A percentile compares a stretch with the other conserved stretches of the same genome.
Evolutionary conservation across 1,140 invertebrate genomes (phyloP).

Genomic region (Drosophila parabipectinata): DNA sequence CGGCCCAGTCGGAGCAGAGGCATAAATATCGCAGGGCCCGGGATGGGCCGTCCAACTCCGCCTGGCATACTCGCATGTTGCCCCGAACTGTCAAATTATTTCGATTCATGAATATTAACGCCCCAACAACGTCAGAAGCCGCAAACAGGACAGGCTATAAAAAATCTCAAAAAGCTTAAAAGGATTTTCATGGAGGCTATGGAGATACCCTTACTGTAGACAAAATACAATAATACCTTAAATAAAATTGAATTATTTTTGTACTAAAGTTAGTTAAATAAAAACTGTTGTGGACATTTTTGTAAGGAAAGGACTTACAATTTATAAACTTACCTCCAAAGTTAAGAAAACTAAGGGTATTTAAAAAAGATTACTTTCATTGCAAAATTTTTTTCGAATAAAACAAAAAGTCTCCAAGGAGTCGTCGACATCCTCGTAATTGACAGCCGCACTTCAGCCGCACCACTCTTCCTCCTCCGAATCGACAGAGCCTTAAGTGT

Average conservation of each 20-base stretch:
- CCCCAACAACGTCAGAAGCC: slow-evolving; percentile 50
- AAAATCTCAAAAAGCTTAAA: not conserved
- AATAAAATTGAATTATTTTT: too few species aligned
- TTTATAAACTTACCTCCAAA: too few species aligned
- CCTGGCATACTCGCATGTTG: slow-evolving; percentile 75
- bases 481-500: slow-evolving; percentile 33
- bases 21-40: slow-evolving; percentile 66
- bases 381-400: slow-evolving; percentile 23
- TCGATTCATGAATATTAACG: slow-evolving; percentile 83
- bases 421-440: slow-evolving; percentile 66
- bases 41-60: slow-evolving; percentile 1
- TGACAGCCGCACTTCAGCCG: slow-evolving; percentile 71
- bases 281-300: too few species aligned
- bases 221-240: not conserved
- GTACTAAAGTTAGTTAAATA: too few species aligned
- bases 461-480: not conserved
- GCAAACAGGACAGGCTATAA: slow-evolving; percentile 27
- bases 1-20: slow-evolving; percentile 26
- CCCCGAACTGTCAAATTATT: slow-evolving; percentile 82
- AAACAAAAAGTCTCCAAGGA: slow-evolving; percentile 34
- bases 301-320: too few species aligned
- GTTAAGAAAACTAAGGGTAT: too few species aligned
- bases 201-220: slow-evolving; percentile 5
- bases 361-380: too few species aligned
- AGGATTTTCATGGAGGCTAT: not conserved